A percentile compares a stretch with the other conserved stretches of the same genome.
phyloP scores from a whole-genome alignment of 2,888 invertebrate species.

The Torymus tubicola region DNA sequence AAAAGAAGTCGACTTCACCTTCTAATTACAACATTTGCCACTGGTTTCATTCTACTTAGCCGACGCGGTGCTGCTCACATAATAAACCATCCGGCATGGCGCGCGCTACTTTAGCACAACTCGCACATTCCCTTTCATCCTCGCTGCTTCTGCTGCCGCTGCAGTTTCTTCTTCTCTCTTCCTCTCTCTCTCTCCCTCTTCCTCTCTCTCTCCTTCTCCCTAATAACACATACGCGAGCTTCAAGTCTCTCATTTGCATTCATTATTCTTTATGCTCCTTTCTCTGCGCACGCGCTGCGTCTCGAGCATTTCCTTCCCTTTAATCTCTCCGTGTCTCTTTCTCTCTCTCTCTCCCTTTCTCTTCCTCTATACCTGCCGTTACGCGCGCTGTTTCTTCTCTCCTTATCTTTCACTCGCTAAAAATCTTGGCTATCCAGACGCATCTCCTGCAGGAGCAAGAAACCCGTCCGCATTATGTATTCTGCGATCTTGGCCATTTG shows the following conservation, averaged over 20 bases:
- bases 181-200: slow-evolving; percentile 8
- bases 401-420: slow-evolving; percentile 18
- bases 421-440: slow-evolving; percentile 25
- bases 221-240: slow-evolving; percentile 44
- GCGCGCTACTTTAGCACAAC: slow-evolving; percentile 19
- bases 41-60: slow-evolving; percentile 42
- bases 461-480: not conserved
- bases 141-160: not conserved
- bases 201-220: slow-evolving; percentile 22
- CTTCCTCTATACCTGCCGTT: slow-evolving; percentile 3
- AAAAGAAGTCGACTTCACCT: not conserved
- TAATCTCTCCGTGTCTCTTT: slow-evolving; percentile 21
- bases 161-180: slow-evolving; percentile 36
- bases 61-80: slow-evolving; percentile 1
- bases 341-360: slow-evolving; percentile 17
- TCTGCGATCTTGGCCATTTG: not conserved
- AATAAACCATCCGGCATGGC: slow-evolving; percentile 39
- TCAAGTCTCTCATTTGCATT: slow-evolving; percentile 54
- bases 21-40: slow-evolving; percentile 52
- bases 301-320: slow-evolving; percentile 35
- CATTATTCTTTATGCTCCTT: slow-evolving; percentile 52
- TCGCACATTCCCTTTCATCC: slow-evolving; percentile 40
- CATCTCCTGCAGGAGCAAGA: not conserved
- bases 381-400: not conserved
- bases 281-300: slow-evolving; percentile 15